phyloP scores from a whole-genome alignment of 2,888 invertebrate genomes.

The Polydesmus complanatus region DNA sequence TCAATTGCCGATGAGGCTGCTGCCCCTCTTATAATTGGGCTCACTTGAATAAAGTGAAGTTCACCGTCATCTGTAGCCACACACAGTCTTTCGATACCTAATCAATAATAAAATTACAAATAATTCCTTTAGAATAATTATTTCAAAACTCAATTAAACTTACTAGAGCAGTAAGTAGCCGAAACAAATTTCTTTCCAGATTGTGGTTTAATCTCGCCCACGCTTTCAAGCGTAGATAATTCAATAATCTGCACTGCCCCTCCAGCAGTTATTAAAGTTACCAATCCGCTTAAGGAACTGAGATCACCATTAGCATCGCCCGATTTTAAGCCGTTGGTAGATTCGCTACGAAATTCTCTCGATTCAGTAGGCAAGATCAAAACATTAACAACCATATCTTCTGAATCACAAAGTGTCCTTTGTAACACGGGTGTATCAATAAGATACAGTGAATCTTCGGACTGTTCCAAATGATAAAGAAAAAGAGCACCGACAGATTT shows the following conservation, averaged over 20 bases:
- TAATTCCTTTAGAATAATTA: background rate
- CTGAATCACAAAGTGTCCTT: constrained; percentile 20
- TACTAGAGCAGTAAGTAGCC: constrained; percentile 69
- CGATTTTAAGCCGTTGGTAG: background rate
- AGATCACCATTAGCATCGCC: constrained; percentile 13
- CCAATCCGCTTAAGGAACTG: constrained; percentile 30
- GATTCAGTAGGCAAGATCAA: constrained; percentile 28
- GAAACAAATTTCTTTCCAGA: constrained; percentile 46
- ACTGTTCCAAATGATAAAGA: constrained; percentile 42
- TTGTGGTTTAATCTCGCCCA: constrained; percentile 40
- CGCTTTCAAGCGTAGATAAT: constrained; percentile 50
- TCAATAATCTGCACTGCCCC: constrained; percentile 59
- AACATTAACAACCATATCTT: constrained; percentile 24
- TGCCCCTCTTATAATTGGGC: constrained; percentile 40
- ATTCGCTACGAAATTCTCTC: constrained; percentile 21
- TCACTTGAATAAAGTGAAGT: constrained; percentile 59
- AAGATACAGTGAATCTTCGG: constrained; percentile 39
- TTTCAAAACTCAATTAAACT: constrained; percentile 21
- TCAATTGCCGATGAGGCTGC: background rate
- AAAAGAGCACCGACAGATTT: constrained; percentile 36
- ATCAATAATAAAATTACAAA: constrained; percentile 17
- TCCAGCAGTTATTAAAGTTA: constrained; percentile 58
- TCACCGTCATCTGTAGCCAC: constrained; percentile 66
- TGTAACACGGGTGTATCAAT: constrained; percentile 45
- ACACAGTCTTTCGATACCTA: constrained; percentile 67